Evolutionary conservation across 2,797 vertebrate species (phyloP), one percentile per base, ranked within the genome.

Genomic region (Hephaestus fuliginosus): DNA sequence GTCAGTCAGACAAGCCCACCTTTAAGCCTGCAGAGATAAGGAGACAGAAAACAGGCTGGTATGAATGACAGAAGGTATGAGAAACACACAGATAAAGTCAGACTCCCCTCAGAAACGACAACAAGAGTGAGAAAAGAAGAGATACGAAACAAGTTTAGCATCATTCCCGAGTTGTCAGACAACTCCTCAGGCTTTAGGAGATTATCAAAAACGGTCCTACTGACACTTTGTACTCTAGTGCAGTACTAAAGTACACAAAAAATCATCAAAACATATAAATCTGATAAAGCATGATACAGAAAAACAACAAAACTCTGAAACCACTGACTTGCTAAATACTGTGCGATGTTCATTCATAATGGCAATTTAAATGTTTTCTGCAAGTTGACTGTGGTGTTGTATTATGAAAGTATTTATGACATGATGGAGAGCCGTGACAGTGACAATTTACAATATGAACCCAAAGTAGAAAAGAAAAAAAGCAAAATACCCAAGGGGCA

Each of bases 141-240:
- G 30, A 70, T 20, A 76, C 12, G 17, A 80, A 93, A 93, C 92
- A 71, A 74, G 93, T 92, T 83, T 15, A 78, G 70, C 85, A 18
- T 76, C 91, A 93, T 93, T 95, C 92, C 84, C 20, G 12, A 78
- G 64, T 20, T 62, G 30, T 71, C 57, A 84, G 86, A 85, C 74
- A 80, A 86, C 83, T 49, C 55, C 63, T 56, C 0, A 0, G 14
- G 65, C 60, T 51, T 30, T 61, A 55, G 41, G 20, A 57, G 36
- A 76, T 25, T 58, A 1, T 15, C 39, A 55, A 49, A 43, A 65
- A 41, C 20, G 20, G 25, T 39, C 44, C 44, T 25, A 58, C 13
- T 20, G 74, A 61, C 72, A 68, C 9, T 28, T 22, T 55, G 30
- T 28, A 33, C 13, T 28, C 25, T 25, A 25, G 25, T 25, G 43